phyloP scores from a whole-genome alignment of 1,140 invertebrate species.

The Neocloeon triangulifer region DNA sequence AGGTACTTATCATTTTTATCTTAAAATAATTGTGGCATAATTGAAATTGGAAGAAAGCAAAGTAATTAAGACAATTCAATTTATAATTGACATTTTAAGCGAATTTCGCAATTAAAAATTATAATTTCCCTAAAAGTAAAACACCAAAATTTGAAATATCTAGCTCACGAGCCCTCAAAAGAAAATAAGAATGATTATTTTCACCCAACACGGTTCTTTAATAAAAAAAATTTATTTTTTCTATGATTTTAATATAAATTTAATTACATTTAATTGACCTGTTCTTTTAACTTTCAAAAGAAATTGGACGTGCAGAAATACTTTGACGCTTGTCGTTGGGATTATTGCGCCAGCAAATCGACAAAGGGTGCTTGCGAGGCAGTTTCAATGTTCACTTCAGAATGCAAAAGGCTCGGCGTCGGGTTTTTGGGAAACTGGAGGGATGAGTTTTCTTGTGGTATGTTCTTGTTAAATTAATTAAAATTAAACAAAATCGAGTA shows the following conservation, averaged over 20 bases:
- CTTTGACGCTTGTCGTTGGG: constrained; percentile 41
- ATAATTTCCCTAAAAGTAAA: constrained; percentile 1
- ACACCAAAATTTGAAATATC: not conserved
- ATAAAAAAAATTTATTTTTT: too few relatives aligned
- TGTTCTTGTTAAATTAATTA: constrained; percentile 18
- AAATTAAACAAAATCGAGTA: not conserved
- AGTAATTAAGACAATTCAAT: too few relatives aligned
- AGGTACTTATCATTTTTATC: too few relatives aligned
- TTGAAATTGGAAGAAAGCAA: too few relatives aligned
- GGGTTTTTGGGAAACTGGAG: constrained; percentile 42
- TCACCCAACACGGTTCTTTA: too few relatives aligned
- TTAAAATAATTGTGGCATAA: too few relatives aligned
- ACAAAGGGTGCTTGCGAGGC: constrained; percentile 44
- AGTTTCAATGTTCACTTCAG: constrained; percentile 48
- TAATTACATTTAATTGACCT: not conserved
- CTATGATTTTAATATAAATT: constrained; percentile 15
- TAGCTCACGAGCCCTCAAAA: not conserved
- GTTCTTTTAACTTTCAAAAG: not conserved
- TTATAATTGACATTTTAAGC: too few relatives aligned
- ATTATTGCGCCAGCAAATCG: constrained; percentile 44
- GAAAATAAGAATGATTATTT: not conserved
- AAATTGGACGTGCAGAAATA: constrained; percentile 10
- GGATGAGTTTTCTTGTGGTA: constrained; percentile 47
- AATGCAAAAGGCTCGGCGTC: constrained; percentile 41
- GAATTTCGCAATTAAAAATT: too few relatives aligned